These are phyloP conservation scores for Lycophotia porphyrea DNA, from an alignment of 2,888 invertebrate species.

Conservation along the genomic window DNA sequence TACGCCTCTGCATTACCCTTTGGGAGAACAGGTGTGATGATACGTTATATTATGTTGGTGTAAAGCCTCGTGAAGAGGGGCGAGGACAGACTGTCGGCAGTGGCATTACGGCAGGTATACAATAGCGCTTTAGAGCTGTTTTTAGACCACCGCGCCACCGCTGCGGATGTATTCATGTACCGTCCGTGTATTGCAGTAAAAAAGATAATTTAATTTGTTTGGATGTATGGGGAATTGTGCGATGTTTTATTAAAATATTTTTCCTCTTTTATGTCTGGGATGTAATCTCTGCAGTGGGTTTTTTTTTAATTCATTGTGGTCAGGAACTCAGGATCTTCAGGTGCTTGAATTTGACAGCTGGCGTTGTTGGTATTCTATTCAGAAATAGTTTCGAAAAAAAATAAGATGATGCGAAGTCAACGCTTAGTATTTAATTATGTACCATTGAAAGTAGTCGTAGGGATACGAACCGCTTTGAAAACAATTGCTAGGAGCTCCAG, in stretches of 20 bases:
- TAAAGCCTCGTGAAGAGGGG: conserved; percentile 28
- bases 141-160: conserved; percentile 45
- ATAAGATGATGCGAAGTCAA: background rate
- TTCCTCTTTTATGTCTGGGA: background rate
- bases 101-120: conserved; percentile 37
- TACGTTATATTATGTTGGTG: conserved; percentile 32
- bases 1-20: background rate
- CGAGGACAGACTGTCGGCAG: conserved; percentile 24
- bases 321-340: background rate
- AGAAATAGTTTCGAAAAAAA: background rate
- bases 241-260: conserved; percentile 1
- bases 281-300: background rate
- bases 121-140: conserved; percentile 44
- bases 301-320: background rate
- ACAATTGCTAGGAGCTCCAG: background rate
- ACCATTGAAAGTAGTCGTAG: background rate
- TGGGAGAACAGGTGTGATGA: background rate
- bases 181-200: conserved; percentile 47
- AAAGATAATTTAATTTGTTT: conserved; percentile 54
- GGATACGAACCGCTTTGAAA: background rate
- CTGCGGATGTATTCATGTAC: conserved; percentile 38
- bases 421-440: too few species aligned
- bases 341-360: background rate
- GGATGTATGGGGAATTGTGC: conserved; percentile 13
- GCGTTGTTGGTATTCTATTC: background rate